Percentiles rank a stretch among this genome's conserved stretches.
Conservation (phyloP, 2,113 vertebrate species). For the Nibea coibor region DNA sequence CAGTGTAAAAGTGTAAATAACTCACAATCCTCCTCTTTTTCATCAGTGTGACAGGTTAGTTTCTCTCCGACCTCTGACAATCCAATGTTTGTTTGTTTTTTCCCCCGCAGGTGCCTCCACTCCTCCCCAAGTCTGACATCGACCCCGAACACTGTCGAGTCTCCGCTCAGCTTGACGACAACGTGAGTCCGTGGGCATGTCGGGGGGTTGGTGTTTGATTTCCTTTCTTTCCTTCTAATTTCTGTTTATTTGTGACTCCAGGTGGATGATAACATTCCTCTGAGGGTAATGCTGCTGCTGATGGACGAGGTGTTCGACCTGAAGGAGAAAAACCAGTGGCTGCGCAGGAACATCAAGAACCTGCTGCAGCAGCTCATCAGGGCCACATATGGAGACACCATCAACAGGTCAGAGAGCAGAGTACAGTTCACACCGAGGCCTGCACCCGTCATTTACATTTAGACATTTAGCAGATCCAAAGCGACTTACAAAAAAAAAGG, state of each 20-base stretch:
- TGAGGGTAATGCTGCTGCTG: slow-evolving; percentile 96
- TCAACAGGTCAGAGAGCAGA: slow-evolving; percentile 89
- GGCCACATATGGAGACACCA: slow-evolving; percentile 97
- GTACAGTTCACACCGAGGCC: not conserved
- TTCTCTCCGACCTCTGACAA: not conserved
- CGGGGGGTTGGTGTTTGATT: not conserved
- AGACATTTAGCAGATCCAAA: too few species aligned
- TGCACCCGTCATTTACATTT: too few species aligned
- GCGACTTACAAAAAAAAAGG: too few species aligned
- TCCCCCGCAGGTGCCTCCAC: slow-evolving; percentile 89
- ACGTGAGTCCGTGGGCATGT: slow-evolving; percentile 86
- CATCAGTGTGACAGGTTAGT: not conserved
- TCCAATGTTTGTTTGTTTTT: not conserved
- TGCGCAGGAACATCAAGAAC: slow-evolving; percentile 98
- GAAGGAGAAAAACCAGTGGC: slow-evolving; percentile 99
- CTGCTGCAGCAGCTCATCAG: slow-evolving; percentile 97
- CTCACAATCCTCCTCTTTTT: not conserved
- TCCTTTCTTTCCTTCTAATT: not conserved
- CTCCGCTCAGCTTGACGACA: slow-evolving; percentile 97
- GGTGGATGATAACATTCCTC: slow-evolving; percentile 98
- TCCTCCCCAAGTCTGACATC: slow-evolving; percentile 93
- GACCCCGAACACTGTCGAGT: slow-evolving; percentile 96
- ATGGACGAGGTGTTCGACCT: slow-evolving; percentile 99
- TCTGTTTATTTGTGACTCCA: slow-evolving; percentile 59
- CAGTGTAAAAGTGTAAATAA: not conserved